Conservation (phyloP, 2,113 vertebrate species). For the Pachypanchax playfairii region DNA sequence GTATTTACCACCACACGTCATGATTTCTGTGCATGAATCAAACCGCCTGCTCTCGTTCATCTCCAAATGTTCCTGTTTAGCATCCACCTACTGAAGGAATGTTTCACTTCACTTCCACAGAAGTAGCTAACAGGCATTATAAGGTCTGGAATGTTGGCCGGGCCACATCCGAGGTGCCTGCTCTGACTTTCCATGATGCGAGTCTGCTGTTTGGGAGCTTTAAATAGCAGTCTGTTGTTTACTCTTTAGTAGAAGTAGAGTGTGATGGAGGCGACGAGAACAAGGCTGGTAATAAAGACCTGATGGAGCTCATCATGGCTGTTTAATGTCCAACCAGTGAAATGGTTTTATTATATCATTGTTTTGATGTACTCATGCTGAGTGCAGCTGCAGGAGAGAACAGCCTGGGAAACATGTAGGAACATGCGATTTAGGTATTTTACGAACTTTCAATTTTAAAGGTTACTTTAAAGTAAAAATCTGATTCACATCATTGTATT, state of each 20-base stretch:
- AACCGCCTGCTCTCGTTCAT: conserved; percentile 6
- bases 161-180: conserved; percentile 66
- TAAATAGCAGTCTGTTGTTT: conserved; percentile 77
- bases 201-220: conserved; percentile 65
- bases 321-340: too few relatives aligned
- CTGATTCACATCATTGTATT: too few relatives aligned
- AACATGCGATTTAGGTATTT: conserved; percentile 20
- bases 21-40: conserved; percentile 26
- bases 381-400: conserved; percentile 28
- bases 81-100: conserved; percentile 51
- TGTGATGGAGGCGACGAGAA: conserved; percentile 36
- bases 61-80: conserved; percentile 33
- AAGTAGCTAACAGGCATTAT: conserved; percentile 39
- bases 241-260: conserved; percentile 55
- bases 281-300: conserved; percentile 5
- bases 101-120: conserved; percentile 20
- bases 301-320: too few relatives aligned
- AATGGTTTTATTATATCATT: too few relatives aligned
- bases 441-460: too few relatives aligned
- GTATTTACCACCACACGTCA: background rate
- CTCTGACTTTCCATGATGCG: conserved; percentile 78
- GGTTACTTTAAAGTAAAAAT: background rate
- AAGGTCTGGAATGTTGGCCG: conserved; percentile 69
- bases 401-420: conserved; percentile 28
- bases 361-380: conserved; percentile 1